Evolutionary conservation across 1,140 invertebrate species (phyloP), one percentile per base, ranked within the genome.

Genomic region (Lamellibrachia luymesi): DNA sequence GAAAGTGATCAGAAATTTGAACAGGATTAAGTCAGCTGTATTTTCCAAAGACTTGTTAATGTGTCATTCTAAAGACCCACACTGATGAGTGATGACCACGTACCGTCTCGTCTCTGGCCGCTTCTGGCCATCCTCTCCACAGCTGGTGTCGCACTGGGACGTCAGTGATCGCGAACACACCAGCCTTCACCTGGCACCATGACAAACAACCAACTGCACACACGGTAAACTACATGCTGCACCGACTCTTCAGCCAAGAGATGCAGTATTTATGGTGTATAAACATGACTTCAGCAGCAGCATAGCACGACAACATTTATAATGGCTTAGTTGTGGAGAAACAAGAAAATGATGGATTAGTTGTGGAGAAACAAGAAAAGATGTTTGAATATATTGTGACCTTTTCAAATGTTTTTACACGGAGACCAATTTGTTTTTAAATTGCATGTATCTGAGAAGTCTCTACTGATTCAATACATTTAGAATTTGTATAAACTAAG

Each of bases 101-200:
- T 94, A 96, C 95, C 64, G 93, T 94, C 93, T 97, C 96, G 95
- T 96, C 95, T 93, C 93, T 94, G 90, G 97, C 96, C 93, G 96
- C 96, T 90, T 96, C 96, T 89, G 97, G 97, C 97, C 97, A 98
- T 13, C 97, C 97, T 93, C 96, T 97, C 97, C 97, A 98, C 93
- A 97, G 97, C 97, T 99, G 98, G 97, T 98, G 97, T 95, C 98
- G 97, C 8, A 98, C 98, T 93, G 98, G 98, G 95, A 99, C 98
- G 96, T 98, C 97, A 93, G 97, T 98, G 93, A 99, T 96, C 93
- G 97, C 97, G 95, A 97, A 98, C 90, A 98, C 97, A 96, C 98
- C 98, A 93, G 97, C 97, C 96, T 99, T 99, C 5, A 99, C 97
- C 95, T 96, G 93, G 0, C 50, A 93, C n/a, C 13, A 22, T 22